Conservation (phyloP, 1,140 invertebrate genomes). For the Antheraea pernyi region DNA sequence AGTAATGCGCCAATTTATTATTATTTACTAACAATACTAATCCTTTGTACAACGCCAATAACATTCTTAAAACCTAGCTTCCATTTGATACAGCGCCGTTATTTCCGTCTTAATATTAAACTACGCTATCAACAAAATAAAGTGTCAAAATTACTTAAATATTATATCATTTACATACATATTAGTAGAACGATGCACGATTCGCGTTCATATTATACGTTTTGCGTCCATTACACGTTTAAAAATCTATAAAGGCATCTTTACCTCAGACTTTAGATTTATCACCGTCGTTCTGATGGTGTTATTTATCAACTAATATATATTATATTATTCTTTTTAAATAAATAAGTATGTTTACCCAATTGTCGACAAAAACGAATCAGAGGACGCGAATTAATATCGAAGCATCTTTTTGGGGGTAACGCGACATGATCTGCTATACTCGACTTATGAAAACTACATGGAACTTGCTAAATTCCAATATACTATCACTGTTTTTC, state of each 20-base stretch:
- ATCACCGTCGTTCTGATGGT: conserved; percentile 70
- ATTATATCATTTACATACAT: conserved; percentile 63
- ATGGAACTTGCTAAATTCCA: conserved; percentile 17
- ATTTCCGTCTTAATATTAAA: conserved; percentile 63
- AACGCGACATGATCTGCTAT: too few species aligned
- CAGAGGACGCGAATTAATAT: conserved; percentile 30
- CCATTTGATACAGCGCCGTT: conserved; percentile 68
- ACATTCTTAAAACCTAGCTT: conserved; percentile 68
- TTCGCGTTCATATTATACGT: conserved; percentile 62
- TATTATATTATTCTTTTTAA: conserved; percentile 52
- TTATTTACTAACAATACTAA: conserved; percentile 72
- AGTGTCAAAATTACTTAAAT: conserved; percentile 75
- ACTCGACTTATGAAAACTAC: conserved; percentile 2
- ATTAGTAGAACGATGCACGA: conserved; percentile 73
- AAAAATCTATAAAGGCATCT: conserved; percentile 79
- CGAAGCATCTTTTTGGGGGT: conserved; percentile 2
- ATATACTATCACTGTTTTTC: conserved; percentile 60
- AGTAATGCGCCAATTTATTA: conserved; percentile 78
- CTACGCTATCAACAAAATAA: conserved; percentile 75
- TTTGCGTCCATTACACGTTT: conserved; percentile 65
- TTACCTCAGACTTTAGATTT: conserved; percentile 79
- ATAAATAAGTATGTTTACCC: conserved; percentile 70
- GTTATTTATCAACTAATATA: conserved; percentile 61
- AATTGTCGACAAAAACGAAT: conserved; percentile 43
- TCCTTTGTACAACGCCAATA: conserved; percentile 78